Evolutionary conservation across 1,140 invertebrate species (phyloP).

Genomic region (Musca vetustissima): DNA sequence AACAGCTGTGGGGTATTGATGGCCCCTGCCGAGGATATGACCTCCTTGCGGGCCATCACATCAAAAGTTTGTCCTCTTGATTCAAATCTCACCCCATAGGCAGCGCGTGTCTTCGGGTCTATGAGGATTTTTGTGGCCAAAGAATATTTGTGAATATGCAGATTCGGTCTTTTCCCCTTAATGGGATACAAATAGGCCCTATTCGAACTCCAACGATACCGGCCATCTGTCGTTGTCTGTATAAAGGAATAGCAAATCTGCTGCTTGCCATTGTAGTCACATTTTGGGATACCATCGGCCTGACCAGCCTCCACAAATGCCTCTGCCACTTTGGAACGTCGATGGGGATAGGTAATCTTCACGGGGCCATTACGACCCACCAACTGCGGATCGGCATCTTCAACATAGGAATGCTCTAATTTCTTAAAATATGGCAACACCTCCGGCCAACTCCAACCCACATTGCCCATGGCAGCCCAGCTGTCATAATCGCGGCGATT

Average conservation of each 20-base stretch:
- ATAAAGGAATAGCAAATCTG: slow-evolving; percentile 65
- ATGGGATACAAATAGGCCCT: slow-evolving; percentile 73
- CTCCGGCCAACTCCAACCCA: slow-evolving; percentile 80
- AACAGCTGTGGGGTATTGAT: slow-evolving; percentile 76
- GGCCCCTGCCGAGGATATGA: slow-evolving; percentile 73
- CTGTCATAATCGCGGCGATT: slow-evolving; percentile 73
- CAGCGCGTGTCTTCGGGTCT: slow-evolving; percentile 59
- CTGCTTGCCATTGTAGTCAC: slow-evolving; percentile 71
- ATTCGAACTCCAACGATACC: slow-evolving; percentile 71
- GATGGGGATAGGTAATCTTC: slow-evolving; percentile 56
- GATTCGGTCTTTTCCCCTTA: slow-evolving; percentile 62
- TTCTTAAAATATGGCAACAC: slow-evolving; percentile 82
- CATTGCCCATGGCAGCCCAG: slow-evolving; percentile 76
- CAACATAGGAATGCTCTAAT: slow-evolving; percentile 67
- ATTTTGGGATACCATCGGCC: slow-evolving; percentile 65
- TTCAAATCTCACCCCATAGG: background rate
- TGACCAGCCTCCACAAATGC: slow-evolving; percentile 69
- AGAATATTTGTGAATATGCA: slow-evolving; percentile 66
- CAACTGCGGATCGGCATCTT: slow-evolving; percentile 57
- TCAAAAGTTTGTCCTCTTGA: slow-evolving; percentile 55
- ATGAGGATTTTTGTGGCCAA: slow-evolving; percentile 75
- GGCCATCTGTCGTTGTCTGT: slow-evolving; percentile 69
- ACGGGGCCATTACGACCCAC: slow-evolving; percentile 63
- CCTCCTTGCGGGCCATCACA: slow-evolving; percentile 68
- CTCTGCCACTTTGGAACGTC: slow-evolving; percentile 63